Base-by-base conservation (phyloP, 1,140 invertebrate species). In the Neotoxoptera formosana region DNA sequence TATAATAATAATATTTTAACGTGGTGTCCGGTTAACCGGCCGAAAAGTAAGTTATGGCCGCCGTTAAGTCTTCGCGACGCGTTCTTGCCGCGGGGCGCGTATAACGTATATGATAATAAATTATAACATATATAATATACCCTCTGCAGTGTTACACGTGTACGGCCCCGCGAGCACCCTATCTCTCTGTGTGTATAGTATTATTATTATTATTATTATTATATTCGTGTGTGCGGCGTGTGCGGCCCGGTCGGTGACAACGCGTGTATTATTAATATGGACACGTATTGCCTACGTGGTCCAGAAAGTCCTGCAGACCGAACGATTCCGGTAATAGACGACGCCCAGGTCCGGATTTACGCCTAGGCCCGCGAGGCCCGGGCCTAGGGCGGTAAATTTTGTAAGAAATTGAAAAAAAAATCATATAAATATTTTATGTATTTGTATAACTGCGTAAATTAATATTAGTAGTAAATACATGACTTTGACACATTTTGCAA, bases 21-120 rank as follows among this genome's bases (percentile, higher is more conserved):
- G 8, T 2, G 47, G 34, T 53, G 45, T 87, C 48, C 87, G 87
- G 48, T 88, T 34, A 51, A 20, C 20, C n/a, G 48, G 7, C n/a
- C n/a, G n/a, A 48, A 34, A 88, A 53, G 47, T 36, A 34, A 88
- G 47, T 48, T 48, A 76, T n/a, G 17, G 14, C 30, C 30, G 17
- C 30, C 47, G 7, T 48, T 86, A 86, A 87, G 30, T 87, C 25
- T 87, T 45, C 84, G 4, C 81, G 8, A 36, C 34, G 20, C 81
- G 14, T n/a, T 67, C 60, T n/a, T 17, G 30, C 30, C 60, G 17
- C 30, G 6, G 60, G 60, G 6, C 14, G 14, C 30, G n/a, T n/a
- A 76, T n/a, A 76, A n/a, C 30, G 60, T n/a, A 76, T n/a, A 76
- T n/a, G 60, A 76, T 76, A n/a, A 76, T 76, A 76, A n/a, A 76